Conservation (phyloP, 2,888 invertebrate species). For the Suillia variegata region DNA sequence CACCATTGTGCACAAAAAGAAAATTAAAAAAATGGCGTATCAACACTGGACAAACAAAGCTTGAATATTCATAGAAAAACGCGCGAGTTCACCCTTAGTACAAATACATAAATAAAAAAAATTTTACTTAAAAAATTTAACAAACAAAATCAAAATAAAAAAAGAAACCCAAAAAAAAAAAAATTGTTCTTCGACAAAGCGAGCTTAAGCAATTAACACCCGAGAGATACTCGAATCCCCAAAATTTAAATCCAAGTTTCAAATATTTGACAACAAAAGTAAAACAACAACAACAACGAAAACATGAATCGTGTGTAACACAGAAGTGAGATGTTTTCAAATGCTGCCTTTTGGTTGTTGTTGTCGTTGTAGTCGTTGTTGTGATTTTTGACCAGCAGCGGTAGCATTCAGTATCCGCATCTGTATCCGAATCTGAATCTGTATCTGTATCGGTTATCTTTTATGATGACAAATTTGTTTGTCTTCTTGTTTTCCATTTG, state of each 20-base stretch:
- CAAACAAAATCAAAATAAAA: no score
- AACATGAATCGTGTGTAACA: neutral
- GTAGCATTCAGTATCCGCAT: neutral
- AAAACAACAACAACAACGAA: neutral
- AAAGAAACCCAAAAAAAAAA: slow-evolving; percentile 2
- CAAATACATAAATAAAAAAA: no score
- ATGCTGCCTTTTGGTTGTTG: neutral
- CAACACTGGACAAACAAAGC: neutral
- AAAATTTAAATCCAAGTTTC: neutral
- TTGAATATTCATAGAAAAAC: neutral
- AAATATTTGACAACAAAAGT: neutral
- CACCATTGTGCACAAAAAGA: neutral
- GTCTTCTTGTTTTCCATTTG: slow-evolving; percentile 5
- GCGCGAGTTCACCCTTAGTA: neutral
- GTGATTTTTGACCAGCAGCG: slow-evolving; percentile 9
- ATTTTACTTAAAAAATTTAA: no score
- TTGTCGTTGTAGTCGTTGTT: neutral
- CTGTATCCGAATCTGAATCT: neutral
- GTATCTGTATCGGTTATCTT: neutral
- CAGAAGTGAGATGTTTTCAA: slow-evolving; percentile 5
- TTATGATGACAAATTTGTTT: slow-evolving; percentile 4
- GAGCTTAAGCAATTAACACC: slow-evolving; percentile 25
- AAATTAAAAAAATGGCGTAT: neutral
- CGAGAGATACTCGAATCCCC: slow-evolving; percentile 2
- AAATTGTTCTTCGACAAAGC: slow-evolving; percentile 4